Percentiles rank a stretch among this genome's conserved stretches.
Conservation (phyloP, 2,888 invertebrate species). For the Ophion ellenae region DNA sequence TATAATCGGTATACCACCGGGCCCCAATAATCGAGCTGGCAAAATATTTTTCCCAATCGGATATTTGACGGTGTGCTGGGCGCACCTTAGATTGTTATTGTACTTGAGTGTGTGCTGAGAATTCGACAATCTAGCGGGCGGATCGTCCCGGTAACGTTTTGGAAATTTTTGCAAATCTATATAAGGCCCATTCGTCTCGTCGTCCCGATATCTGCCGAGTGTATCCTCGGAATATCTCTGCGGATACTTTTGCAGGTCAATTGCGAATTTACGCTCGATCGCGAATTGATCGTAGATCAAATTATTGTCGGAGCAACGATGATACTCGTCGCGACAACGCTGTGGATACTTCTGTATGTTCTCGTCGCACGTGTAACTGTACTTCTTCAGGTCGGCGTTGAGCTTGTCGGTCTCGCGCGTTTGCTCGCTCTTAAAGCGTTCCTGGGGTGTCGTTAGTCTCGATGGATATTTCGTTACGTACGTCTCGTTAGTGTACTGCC, state of each 20-base stretch:
- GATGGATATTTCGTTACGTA: constrained; percentile 75
- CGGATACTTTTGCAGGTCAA: constrained; percentile 70
- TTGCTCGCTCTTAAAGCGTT: constrained; percentile 70
- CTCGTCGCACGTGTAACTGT: constrained; percentile 80
- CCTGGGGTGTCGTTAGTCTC: constrained; percentile 73
- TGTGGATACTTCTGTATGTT: constrained; percentile 81
- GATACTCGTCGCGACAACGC: constrained; percentile 81
- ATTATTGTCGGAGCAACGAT: constrained; percentile 81
- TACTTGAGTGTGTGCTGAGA: constrained; percentile 77
- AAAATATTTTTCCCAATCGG: constrained; percentile 77
- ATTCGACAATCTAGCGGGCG: constrained; percentile 71
- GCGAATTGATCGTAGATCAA: constrained; percentile 77
- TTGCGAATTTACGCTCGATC: constrained; percentile 71
- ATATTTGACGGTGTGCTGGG: constrained; percentile 77
- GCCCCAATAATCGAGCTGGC: constrained; percentile 77
- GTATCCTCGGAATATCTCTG: constrained; percentile 78
- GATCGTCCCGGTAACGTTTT: constrained; percentile 79
- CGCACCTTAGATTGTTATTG: constrained; percentile 76
- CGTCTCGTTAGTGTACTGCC: constrained; percentile 72
- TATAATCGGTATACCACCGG: constrained; percentile 79
- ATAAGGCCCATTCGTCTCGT: constrained; percentile 68
- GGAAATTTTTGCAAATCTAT: constrained; percentile 80
- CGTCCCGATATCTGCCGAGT: constrained; percentile 73
- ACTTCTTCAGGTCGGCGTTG: constrained; percentile 74
- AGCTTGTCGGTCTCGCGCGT: constrained; percentile 65